phyloP scores from a whole-genome alignment of 92 coral and sea anemone species.

The Phenganax marumi region DNA sequence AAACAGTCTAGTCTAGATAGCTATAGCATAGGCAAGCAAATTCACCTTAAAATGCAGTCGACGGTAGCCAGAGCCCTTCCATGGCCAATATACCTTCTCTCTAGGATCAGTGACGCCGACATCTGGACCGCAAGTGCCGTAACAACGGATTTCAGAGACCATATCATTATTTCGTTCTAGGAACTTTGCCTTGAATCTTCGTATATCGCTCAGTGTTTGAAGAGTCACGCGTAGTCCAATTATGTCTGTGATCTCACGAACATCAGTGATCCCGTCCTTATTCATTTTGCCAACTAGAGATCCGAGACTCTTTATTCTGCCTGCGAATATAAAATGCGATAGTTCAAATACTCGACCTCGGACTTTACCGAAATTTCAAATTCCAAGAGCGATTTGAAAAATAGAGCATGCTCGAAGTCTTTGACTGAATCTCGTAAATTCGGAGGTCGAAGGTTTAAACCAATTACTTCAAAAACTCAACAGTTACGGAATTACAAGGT shows the following conservation, averaged over 20 bases:
- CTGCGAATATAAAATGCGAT: neutral
- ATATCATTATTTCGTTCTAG: neutral
- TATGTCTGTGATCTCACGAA: slow-evolving; percentile 42
- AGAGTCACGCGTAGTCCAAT: slow-evolving; percentile 46
- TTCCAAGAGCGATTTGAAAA: too few species aligned
- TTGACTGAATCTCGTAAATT: too few species aligned
- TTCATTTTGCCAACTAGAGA: slow-evolving; percentile 38
- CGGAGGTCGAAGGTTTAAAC: too few species aligned
- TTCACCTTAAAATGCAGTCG: slow-evolving; percentile 48
- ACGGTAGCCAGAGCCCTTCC: slow-evolving; percentile 53
- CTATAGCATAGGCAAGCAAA: neutral
- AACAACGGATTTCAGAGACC: slow-evolving; percentile 44
- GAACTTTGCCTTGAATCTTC: slow-evolving; percentile 26
- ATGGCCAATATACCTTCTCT: slow-evolving; percentile 44
- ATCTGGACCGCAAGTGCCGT: slow-evolving; percentile 50
- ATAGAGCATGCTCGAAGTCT: neutral
- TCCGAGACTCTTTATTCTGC: slow-evolving; percentile 38
- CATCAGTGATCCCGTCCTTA: slow-evolving; percentile 18
- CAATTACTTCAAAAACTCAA: too few species aligned
- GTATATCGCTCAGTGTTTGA: slow-evolving; percentile 33
- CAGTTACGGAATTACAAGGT: too few species aligned
- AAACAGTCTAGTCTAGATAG: neutral
- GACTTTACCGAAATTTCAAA: too few species aligned
- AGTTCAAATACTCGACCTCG: too few species aligned
- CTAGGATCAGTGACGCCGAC: slow-evolving; percentile 24